These are phyloP conservation scores for Lophius americanus DNA, from an alignment of 2,797 vertebrate genomes.

Conservation along the genomic window DNA sequence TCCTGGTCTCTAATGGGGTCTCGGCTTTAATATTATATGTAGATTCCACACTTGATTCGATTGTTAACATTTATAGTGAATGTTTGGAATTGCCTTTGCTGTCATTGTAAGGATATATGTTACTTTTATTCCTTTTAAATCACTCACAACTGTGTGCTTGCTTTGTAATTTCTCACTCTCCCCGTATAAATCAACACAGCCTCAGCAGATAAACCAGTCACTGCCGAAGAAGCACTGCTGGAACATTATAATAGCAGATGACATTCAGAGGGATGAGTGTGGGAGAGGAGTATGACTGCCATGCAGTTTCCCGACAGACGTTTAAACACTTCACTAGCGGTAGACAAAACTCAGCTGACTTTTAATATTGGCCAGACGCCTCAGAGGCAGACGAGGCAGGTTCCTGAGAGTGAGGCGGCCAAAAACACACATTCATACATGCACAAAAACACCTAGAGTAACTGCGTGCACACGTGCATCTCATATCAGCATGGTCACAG, in stretches of 20 bases:
- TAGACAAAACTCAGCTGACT: conserved; percentile 55
- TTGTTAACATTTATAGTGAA: not conserved
- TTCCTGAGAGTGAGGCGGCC: conserved; percentile 55
- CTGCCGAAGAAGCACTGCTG: conserved; percentile 33
- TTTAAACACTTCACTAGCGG: conserved; percentile 67
- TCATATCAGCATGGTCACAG: conserved; percentile 8
- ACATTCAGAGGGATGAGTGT: conserved; percentile 53
- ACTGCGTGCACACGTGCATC: not conserved
- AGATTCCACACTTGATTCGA: not conserved
- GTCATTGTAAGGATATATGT: not conserved
- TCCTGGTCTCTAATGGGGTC: not conserved
- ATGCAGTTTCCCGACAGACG: conserved; percentile 56
- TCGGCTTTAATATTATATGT: too few species aligned
- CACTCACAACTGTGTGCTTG: conserved; percentile 17
- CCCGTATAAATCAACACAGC: conserved; percentile 44
- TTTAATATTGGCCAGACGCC: conserved; percentile 55
- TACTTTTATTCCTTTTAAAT: conserved; percentile 8
- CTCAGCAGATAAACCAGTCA: conserved; percentile 19
- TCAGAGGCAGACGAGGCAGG: conserved; percentile 53
- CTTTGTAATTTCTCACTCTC: conserved; percentile 26
- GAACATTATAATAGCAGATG: conserved; percentile 46
- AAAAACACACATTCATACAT: conserved; percentile 32
- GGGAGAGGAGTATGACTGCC: conserved; percentile 53
- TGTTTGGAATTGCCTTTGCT: not conserved
- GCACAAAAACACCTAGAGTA: too few species aligned